Evolutionary conservation across 2,888 invertebrate species (phyloP).

Genomic region (Dasypolia templi): DNA sequence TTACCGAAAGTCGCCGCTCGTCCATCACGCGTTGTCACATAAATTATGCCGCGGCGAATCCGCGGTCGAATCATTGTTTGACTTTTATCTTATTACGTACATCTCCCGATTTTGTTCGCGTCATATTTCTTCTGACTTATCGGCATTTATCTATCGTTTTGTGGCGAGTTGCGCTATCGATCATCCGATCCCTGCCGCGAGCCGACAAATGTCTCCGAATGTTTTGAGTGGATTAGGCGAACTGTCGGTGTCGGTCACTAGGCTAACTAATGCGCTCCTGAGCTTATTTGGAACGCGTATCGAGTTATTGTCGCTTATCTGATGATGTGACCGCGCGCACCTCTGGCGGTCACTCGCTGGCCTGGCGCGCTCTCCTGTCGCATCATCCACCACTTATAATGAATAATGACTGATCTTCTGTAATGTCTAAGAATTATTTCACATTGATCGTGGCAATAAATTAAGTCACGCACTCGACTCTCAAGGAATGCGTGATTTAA

Average conservation of each 20-base stretch:
- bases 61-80: slow-evolving; percentile 91
- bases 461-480: slow-evolving; percentile 86
- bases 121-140: slow-evolving; percentile 91
- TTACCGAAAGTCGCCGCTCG: slow-evolving; percentile 90
- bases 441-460: slow-evolving; percentile 85
- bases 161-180: slow-evolving; percentile 89
- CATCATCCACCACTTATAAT: slow-evolving; percentile 62
- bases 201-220: slow-evolving; percentile 89
- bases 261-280: slow-evolving; percentile 84
- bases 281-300: slow-evolving; percentile 88
- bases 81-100: slow-evolving; percentile 91
- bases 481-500: slow-evolving; percentile 82
- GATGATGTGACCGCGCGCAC: slow-evolving; percentile 79
- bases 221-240: slow-evolving; percentile 90
- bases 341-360: slow-evolving; percentile 48
- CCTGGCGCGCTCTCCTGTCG: slow-evolving; percentile 40
- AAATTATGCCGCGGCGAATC: slow-evolving; percentile 91
- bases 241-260: slow-evolving; percentile 82
- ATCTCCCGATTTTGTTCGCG: slow-evolving; percentile 91
- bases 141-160: slow-evolving; percentile 90
- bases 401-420: slow-evolving; percentile 84
- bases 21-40: slow-evolving; percentile 91
- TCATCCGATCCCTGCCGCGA: slow-evolving; percentile 85
- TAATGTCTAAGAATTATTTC: slow-evolving; percentile 84
- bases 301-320: slow-evolving; percentile 88